Evolutionary conservation across 1,140 invertebrate species (phyloP).

Genomic region (Anastatus disparis): DNA sequence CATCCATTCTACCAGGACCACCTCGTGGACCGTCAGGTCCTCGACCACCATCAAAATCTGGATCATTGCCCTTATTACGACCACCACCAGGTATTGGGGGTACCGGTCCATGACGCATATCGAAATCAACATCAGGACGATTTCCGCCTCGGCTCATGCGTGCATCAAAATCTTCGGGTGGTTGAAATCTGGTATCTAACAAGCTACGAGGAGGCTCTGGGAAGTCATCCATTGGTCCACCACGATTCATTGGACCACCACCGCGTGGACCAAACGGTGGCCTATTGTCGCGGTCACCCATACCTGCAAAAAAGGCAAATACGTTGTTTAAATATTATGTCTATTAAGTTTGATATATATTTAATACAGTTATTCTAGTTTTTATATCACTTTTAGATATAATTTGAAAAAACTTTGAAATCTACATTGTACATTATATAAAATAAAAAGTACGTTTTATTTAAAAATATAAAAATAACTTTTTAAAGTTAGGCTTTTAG

Average conservation of each 20-base stretch:
- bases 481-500: too few relatives aligned
- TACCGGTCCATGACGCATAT: conserved; percentile 52
- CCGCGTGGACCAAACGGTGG: background rate
- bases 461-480: too few relatives aligned
- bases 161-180: conserved; percentile 57
- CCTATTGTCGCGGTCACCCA: conserved; percentile 20
- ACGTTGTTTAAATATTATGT: too few relatives aligned
- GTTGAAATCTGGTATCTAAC: conserved; percentile 45
- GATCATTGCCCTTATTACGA: too few relatives aligned
- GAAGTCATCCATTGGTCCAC: conserved; percentile 45
- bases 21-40: background rate
- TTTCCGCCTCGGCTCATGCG: conserved; percentile 56
- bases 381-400: too few relatives aligned
- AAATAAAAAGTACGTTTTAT: too few relatives aligned
- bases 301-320: conserved; percentile 1
- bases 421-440: too few relatives aligned
- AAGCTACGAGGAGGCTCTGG: conserved; percentile 50
- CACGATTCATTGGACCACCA: conserved; percentile 48
- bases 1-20: conserved; percentile 46
- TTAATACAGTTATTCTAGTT: too few relatives aligned
- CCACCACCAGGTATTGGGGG: conserved; percentile 20
- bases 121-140: conserved; percentile 60
- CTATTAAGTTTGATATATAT: too few relatives aligned
- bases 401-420: too few relatives aligned
- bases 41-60: background rate